phyloP scores from a whole-genome alignment of 2,113 vertebrate genomes.

The Tyrannus savana region DNA sequence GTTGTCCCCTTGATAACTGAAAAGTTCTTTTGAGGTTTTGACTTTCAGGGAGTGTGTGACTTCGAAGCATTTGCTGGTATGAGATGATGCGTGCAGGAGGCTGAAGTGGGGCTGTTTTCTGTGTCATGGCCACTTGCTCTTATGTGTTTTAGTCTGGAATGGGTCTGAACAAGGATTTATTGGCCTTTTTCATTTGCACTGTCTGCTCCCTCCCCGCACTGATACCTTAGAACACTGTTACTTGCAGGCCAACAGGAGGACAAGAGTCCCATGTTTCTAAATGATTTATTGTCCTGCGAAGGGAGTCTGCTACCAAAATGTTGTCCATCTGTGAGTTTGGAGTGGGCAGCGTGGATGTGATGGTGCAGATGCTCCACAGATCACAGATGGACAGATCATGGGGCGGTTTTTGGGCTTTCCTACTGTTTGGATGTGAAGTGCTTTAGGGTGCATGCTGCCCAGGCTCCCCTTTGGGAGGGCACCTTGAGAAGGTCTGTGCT shows the following conservation, averaged over 20 bases:
- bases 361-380: background rate
- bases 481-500: background rate
- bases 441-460: background rate
- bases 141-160: background rate
- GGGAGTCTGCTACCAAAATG: background rate
- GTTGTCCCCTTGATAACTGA: background rate
- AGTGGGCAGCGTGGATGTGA: background rate
- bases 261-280: accelerated
- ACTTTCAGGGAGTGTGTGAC: background rate
- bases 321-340: background rate
- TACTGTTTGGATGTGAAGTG: background rate
- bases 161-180: background rate
- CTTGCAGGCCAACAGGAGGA: background rate
- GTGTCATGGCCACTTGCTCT: background rate
- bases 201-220: background rate
- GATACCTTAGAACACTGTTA: background rate
- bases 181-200: background rate
- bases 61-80: background rate
- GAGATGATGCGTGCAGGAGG: background rate
- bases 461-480: background rate
- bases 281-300: background rate
- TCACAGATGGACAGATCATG: accelerated
- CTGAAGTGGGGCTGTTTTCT: background rate
- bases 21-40: background rate
- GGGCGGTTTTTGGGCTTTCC: background rate